phyloP scores from a whole-genome alignment of 1,140 invertebrate species.

The Drosophila prosaltans region DNA sequence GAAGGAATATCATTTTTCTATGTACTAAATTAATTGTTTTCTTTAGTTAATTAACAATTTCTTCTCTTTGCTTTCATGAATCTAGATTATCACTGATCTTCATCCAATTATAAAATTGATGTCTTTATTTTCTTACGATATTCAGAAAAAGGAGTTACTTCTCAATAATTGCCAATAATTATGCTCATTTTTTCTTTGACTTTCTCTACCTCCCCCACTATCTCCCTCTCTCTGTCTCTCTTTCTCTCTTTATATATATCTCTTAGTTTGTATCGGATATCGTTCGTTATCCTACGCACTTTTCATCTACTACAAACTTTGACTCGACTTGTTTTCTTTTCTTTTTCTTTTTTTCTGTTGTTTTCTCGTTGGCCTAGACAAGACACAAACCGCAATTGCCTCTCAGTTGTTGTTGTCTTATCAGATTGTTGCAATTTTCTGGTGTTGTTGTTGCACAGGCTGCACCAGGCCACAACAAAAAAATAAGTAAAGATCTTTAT shows the following conservation, averaged over 20 bases:
- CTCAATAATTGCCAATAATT: background rate
- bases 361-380: constrained; percentile 28
- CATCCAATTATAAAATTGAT: background rate
- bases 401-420: constrained; percentile 66
- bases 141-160: background rate
- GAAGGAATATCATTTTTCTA: too few species aligned
- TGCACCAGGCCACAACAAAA: constrained; percentile 44
- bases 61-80: too few species aligned
- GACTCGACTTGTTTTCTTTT: background rate
- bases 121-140: constrained; percentile 23
- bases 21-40: too few species aligned
- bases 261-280: background rate
- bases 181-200: constrained; percentile 13
- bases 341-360: too few species aligned
- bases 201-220: background rate
- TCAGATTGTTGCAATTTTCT: constrained; percentile 80
- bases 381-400: constrained; percentile 56
- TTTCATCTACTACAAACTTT: constrained; percentile 7
- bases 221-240: background rate
- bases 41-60: too few species aligned
- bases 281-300: constrained; percentile 13
- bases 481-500: constrained; percentile 67
- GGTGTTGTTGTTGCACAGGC: constrained; percentile 60
- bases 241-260: background rate
- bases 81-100: too few species aligned